These are phyloP conservation scores for Hypselothyrea guttata DNA, from an alignment of 2,888 invertebrate genomes.

Conservation along the genomic window DNA sequence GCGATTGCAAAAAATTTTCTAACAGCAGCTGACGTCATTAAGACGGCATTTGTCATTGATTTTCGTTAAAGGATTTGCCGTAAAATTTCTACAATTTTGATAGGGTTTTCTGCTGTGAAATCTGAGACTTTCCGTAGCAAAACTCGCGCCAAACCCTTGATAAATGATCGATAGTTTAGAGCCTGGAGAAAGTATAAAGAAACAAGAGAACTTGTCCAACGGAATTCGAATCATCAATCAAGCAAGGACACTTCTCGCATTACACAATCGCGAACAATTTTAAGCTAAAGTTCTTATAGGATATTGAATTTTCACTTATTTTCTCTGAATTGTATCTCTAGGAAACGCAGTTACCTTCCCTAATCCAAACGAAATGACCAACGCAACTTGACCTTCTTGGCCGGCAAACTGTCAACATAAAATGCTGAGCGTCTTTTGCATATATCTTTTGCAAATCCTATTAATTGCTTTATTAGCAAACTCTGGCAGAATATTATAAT, in stretches of 20 bases:
- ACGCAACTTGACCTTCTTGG: conserved; percentile 60
- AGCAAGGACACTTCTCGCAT: conserved; percentile 14
- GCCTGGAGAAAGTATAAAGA: conserved; percentile 17
- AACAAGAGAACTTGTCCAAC: conserved; percentile 23
- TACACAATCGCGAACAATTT: conserved; percentile 28
- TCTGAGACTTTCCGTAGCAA: conserved; percentile 54
- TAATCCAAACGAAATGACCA: conserved; percentile 45
- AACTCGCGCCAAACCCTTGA: conserved; percentile 23
- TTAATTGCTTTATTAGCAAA: conserved; percentile 76
- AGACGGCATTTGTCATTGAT: conserved; percentile 66
- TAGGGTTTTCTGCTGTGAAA: conserved; percentile 42
- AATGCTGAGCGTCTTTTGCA: conserved; percentile 47
- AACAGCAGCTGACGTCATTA: conserved; percentile 69
- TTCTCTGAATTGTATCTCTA: not conserved
- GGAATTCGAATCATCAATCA: conserved; percentile 52
- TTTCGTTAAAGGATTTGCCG: conserved; percentile 61
- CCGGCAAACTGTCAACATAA: conserved; percentile 68
- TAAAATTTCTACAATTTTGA: conserved; percentile 49
- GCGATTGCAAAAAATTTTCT: conserved; percentile 23
- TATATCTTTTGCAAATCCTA: conserved; percentile 63
- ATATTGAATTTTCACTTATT: not conserved
- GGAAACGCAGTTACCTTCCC: conserved; percentile 4
- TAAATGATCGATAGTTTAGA: conserved; percentile 43
- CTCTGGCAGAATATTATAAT: conserved; percentile 34
- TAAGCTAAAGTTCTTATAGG: not conserved